Base-by-base conservation (phyloP, 2,113 vertebrate species). In the Epinephelus fuscoguttatus region DNA sequence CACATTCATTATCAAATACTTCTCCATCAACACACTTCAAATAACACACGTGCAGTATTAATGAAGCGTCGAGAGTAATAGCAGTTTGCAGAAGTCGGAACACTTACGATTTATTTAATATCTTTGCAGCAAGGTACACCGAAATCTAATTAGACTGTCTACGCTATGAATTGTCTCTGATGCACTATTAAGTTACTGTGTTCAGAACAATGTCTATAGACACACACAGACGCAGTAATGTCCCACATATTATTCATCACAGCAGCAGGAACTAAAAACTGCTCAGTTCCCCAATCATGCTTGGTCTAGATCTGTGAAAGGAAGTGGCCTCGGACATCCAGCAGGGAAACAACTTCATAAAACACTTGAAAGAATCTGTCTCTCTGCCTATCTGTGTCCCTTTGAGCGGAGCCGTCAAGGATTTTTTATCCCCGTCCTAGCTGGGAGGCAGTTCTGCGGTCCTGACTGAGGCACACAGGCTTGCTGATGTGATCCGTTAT, bases 401-500 rank as follows among this genome's bases (percentile, higher is more conserved):
- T 60, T 13, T 37, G 61, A 80, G 72, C 53, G 64, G 9, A 13
- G 63, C 74, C 64, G 75, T 74, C 49, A 17, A 21, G 53, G 70
- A 45, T 23, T 3, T 70, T 3, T 70, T 57, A 52, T 59, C 45
- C 66, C 75, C 23, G 37, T 78, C 80, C 30, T 30, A 19, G 85
- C 81, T 74, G 74, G 47, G 55, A 78, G 72, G 79, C 78, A 55
- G 25, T 71, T 84, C 80, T 85, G 84, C 37, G 19, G 79, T 87
- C 78, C 66, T 68, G 82, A 84, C 69, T 25, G 82, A 89, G 91
- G 91, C 91, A 91, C 88, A 77, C 84, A 71, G 86, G 88, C 88
- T 88, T 74, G 66, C 81, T 85, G 75, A 82, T 67, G 72, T 90
- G 75, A 84, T 88, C 85, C 25, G 66, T 67, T 84, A 90, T 85